These are phyloP conservation scores for Drosophila mayri DNA, from an alignment of 1,140 invertebrate species.

Conservation along the genomic window DNA sequence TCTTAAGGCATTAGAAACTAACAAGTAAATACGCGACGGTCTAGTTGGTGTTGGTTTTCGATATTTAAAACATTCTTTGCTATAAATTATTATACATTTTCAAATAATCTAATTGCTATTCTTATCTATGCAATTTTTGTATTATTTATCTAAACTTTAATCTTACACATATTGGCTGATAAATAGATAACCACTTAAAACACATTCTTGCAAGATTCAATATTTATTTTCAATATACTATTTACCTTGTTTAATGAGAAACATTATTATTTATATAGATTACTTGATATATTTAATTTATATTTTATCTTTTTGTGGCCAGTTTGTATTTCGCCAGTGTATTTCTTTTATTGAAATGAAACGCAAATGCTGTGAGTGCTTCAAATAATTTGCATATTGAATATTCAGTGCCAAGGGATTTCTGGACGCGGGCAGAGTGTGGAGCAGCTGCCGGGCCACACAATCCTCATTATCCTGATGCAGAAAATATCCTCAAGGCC, in stretches of 20 bases:
- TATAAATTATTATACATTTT: not conserved
- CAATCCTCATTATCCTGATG: slow-evolving; percentile 34
- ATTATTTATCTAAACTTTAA: too few relatives aligned
- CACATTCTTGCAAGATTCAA: too few relatives aligned
- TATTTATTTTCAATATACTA: too few relatives aligned
- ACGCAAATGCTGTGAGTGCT: slow-evolving; percentile 6
- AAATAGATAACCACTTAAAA: too few relatives aligned
- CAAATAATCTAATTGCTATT: not conserved
- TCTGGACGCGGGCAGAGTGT: not conserved
- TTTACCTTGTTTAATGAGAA: too few relatives aligned
- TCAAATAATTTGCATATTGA: slow-evolving; percentile 28
- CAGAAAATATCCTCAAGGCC: slow-evolving; percentile 29
- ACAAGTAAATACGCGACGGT: not conserved
- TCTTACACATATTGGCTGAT: too few relatives aligned
- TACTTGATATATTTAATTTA: not conserved
- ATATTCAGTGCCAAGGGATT: slow-evolving; percentile 13
- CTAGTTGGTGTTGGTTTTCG: not conserved
- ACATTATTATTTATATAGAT: too few relatives aligned
- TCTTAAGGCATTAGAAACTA: not conserved
- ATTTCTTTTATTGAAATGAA: not conserved
- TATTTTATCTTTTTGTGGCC: not conserved
- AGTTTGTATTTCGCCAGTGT: not conserved
- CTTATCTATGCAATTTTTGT: too few relatives aligned
- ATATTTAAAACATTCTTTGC: not conserved
- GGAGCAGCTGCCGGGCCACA: not conserved